phyloP scores from a whole-genome alignment of 2,113 vertebrate species.

The Coryphaenoides rupestris region DNA sequence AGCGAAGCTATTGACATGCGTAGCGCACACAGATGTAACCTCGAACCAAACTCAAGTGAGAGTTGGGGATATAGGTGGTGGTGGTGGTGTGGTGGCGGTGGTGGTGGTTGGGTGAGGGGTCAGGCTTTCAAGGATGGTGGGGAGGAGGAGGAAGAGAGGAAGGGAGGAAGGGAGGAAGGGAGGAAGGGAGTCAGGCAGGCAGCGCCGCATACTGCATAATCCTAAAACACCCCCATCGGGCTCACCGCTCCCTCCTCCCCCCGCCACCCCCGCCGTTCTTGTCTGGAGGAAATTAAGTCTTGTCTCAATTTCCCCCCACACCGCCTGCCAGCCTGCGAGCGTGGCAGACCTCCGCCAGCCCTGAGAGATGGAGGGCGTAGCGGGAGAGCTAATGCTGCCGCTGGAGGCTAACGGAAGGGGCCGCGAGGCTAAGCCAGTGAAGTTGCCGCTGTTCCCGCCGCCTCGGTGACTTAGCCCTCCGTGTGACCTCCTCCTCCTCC shows the following conservation, averaged over 20 bases:
- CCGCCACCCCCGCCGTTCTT: slow-evolving; percentile 22
- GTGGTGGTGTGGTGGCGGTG: slow-evolving; percentile 20
- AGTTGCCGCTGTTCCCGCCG: slow-evolving; percentile 6
- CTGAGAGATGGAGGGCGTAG: slow-evolving; percentile 43
- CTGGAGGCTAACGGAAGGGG: slow-evolving; percentile 36
- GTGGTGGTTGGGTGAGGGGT: slow-evolving; percentile 49
- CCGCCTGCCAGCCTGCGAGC: slow-evolving; percentile 23
- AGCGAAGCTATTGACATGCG: slow-evolving; percentile 39
- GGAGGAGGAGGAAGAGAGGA: slow-evolving; percentile 18
- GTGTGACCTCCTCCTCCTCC: slow-evolving; percentile 14
- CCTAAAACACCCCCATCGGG: neutral
- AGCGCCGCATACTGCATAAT: neutral
- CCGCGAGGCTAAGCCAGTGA: slow-evolving; percentile 22
- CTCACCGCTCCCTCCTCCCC: too few species aligned
- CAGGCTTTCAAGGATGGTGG: slow-evolving; percentile 41
- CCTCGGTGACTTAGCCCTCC: slow-evolving; percentile 50
- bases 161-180: slow-evolving; percentile 13
- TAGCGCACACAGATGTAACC: slow-evolving; percentile 55
- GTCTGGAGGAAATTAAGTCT: slow-evolving; percentile 67
- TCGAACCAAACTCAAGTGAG: slow-evolving; percentile 34
- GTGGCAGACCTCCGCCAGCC: slow-evolving; percentile 26
- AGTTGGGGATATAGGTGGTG: slow-evolving; percentile 19
- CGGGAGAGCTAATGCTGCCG: slow-evolving; percentile 42
- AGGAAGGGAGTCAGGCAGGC: slow-evolving; percentile 4
- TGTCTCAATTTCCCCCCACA: slow-evolving; percentile 50